Evolutionary conservation across 2,113 vertebrate genomes (phyloP), one percentile per base, ranked within the genome.

Genomic region (Larimichthys crocea): DNA sequence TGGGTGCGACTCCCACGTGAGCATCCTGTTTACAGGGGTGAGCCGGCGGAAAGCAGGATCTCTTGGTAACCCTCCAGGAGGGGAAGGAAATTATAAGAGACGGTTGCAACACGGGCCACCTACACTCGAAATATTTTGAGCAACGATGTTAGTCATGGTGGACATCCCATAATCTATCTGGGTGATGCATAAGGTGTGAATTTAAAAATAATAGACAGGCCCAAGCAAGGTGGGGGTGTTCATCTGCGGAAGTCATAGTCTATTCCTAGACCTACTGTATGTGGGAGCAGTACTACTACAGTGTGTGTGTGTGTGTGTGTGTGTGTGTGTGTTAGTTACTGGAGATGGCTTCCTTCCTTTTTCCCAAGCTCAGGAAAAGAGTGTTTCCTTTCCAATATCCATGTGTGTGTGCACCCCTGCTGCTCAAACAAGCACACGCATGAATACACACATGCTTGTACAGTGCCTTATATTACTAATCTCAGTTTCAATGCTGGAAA

Each of bases 271-370:
- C 59, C 59, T 72, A 72, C 82, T 88, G 82, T 74, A 68, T 69
- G 72, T 79, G 66, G 79, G 74, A 85, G 84, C 77, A 78, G 11
- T 73, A 89, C 70, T 83, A 88, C 72, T 70, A 74, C 83, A 60
- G 68, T 60, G 74, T 86, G 79, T 83, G 73, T 73, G 67, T 65
- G 72, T 84, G 31, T 35, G 10, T 44, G 68, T 60, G 74, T 86
- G 79, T 83, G 73, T 73, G 35, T 78, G 62, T 89, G 81, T 82
- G 82, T 65, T 81, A 60, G 74, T 82, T 87, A 79, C 74, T 91
- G 75, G 81, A 79, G 86, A 90, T 87, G 79, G 85, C 79, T 92
- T 94, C 90, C 93, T 93, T 93, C 93, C 91, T 80, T 72, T 82
- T 73, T 69, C 77, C 42, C 63, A 61, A 82, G 68, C 60, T 79